Evolutionary conservation across 1,140 invertebrate genomes (phyloP).

Genomic region (Drosophila trapezifrons): DNA sequence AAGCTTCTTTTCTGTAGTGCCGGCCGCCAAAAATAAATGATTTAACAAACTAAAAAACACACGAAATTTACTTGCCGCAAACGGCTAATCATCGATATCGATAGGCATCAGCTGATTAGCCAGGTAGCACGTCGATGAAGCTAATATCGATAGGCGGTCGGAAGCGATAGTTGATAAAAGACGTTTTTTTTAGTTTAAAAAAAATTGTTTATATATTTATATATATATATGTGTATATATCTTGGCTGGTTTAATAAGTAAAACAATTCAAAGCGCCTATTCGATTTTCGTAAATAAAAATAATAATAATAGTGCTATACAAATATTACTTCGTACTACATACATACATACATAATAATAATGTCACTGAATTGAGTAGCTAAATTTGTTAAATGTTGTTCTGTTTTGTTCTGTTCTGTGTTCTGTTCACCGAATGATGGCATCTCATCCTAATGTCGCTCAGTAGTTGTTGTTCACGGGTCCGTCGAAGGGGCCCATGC

Average conservation of each 20-base stretch:
- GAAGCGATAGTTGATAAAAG: background rate
- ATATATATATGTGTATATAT: constrained; percentile 40
- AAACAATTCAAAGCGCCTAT: constrained; percentile 69
- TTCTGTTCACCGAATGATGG: constrained; percentile 65
- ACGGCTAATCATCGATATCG: background rate
- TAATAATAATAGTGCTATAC: constrained; percentile 81
- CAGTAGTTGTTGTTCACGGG: constrained; percentile 80
- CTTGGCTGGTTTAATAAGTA: constrained; percentile 53
- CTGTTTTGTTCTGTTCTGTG: constrained; percentile 18
- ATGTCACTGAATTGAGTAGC: constrained; percentile 80
- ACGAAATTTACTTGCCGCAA: constrained; percentile 27
- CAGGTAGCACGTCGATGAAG: background rate
- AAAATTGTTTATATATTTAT: constrained; percentile 30
- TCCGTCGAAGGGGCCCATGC: constrained; percentile 80
- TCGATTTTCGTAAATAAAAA: constrained; percentile 61
- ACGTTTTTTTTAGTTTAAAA: constrained; percentile 20
- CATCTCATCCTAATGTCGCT: constrained; percentile 53
- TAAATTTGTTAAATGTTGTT: constrained; percentile 68
- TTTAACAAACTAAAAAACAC: constrained; percentile 29
- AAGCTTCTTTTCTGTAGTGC: background rate
- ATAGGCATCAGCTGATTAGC: constrained; percentile 4
- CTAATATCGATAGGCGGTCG: background rate
- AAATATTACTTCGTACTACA: constrained; percentile 78
- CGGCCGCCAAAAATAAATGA: constrained; percentile 14
- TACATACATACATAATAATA: constrained; percentile 66